Evolutionary conservation across 2,888 invertebrate species (phyloP).

Genomic region (Drosophila lutescens): DNA sequence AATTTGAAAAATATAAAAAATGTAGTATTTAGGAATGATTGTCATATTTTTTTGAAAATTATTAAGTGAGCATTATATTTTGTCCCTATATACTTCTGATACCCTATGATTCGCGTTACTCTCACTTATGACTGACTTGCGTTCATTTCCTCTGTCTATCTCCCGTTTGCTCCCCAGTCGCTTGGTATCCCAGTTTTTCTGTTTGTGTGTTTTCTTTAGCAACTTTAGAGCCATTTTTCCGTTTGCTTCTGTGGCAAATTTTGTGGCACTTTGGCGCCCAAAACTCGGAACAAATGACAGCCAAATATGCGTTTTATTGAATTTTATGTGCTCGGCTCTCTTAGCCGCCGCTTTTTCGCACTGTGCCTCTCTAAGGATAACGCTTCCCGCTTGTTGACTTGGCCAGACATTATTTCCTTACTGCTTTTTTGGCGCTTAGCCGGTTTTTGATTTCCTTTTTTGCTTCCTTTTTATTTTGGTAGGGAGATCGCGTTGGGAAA

Average conservation of each 20-base stretch:
- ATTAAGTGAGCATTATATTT: neutral
- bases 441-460: conserved; percentile 15
- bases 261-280: conserved; percentile 79
- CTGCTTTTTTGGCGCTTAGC: conserved; percentile 47
- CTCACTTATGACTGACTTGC: conserved; percentile 26
- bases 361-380: conserved; percentile 28
- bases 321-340: conserved; percentile 72
- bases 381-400: conserved; percentile 34
- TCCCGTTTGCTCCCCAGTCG: conserved; percentile 16
- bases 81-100: neutral
- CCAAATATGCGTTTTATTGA: conserved; percentile 82
- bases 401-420: conserved; percentile 42
- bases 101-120: neutral
- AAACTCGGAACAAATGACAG: conserved; percentile 74
- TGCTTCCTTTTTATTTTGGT: conserved; percentile 3
- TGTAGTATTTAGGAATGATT: no score
- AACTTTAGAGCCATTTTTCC: conserved; percentile 66
- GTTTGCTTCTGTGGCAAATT: conserved; percentile 55
- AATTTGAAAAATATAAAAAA: no score
- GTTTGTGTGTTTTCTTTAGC: conserved; percentile 56
- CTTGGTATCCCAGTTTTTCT: conserved; percentile 2
- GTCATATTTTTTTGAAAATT: no score
- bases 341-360: conserved; percentile 20
- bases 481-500: conserved; percentile 25
- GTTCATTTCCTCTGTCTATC: conserved; percentile 39